phyloP scores from a whole-genome alignment of 2,888 invertebrate genomes.

The Eristalinus aeneus region DNA sequence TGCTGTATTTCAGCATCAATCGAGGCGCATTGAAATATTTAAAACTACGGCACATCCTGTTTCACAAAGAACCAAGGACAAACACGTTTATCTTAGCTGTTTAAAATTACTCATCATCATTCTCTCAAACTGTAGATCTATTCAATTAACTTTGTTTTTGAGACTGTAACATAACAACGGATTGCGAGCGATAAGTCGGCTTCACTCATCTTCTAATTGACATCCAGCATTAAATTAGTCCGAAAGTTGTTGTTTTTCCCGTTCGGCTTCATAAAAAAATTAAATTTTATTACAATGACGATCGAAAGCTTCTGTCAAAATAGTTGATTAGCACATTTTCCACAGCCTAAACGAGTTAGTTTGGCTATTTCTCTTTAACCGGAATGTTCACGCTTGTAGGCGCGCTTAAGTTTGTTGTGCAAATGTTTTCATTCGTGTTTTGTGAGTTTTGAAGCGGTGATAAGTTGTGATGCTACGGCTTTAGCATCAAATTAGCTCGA shows the following conservation, averaged over 20 bases:
- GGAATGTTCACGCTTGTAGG: not conserved
- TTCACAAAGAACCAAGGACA: too few relatives aligned
- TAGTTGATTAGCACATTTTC: not conserved
- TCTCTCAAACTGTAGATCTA: too few relatives aligned
- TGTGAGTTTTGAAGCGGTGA: not conserved
- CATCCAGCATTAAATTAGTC: not conserved
- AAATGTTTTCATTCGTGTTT: not conserved
- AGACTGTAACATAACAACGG: not conserved
- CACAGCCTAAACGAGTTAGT: not conserved
- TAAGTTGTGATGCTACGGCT: not conserved
- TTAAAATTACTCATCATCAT: too few relatives aligned
- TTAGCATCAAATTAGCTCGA: too few relatives aligned
- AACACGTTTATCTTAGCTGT: too few relatives aligned
- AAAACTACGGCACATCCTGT: too few relatives aligned
- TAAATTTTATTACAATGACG: not conserved
- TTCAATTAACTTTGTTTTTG: too few relatives aligned
- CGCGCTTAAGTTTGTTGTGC: not conserved
- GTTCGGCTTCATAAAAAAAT: not conserved
- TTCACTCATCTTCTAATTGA: not conserved
- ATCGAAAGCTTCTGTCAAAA: not conserved
- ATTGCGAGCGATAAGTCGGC: not conserved
- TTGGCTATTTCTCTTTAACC: not conserved
- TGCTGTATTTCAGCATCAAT: too few relatives aligned
- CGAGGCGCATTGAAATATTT: too few relatives aligned
- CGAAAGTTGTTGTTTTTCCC: not conserved